Percentiles rank a stretch among this genome's conserved stretches.
Evolutionary conservation across 2,113 vertebrate genomes (phyloP).

Genomic region (Trinectes maculatus): DNA sequence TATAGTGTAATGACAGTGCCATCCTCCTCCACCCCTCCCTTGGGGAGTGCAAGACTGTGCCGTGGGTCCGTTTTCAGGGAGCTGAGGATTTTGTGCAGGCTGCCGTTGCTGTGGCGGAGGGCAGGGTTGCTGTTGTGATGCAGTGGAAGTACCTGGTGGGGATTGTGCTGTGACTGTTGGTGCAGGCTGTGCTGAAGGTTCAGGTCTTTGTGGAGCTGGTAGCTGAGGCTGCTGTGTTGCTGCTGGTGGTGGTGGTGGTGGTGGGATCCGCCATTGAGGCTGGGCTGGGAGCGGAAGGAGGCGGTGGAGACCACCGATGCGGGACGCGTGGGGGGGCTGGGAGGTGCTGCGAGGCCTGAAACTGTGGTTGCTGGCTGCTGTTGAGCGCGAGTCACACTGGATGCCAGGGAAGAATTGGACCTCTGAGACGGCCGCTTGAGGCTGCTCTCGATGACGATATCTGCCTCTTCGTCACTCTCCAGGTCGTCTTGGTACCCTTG

Average conservation of each 20-base stretch:
- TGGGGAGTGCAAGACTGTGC: constrained; percentile 92
- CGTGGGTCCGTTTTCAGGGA: constrained; percentile 92
- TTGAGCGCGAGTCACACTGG: constrained; percentile 63
- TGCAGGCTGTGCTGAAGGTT: constrained; percentile 74
- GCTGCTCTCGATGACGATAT: constrained; percentile 93
- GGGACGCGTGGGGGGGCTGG: constrained; percentile 77
- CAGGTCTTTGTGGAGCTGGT: constrained; percentile 88
- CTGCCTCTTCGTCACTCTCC: constrained; percentile 94
- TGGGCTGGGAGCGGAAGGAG: constrained; percentile 84
- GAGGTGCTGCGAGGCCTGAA: constrained; percentile 47
- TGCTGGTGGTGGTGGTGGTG: constrained; percentile 63
- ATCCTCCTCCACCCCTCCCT: constrained; percentile 94
- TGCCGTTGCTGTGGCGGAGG: constrained; percentile 90
- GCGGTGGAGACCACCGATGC: constrained; percentile 81
- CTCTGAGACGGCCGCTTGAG: constrained; percentile 84
- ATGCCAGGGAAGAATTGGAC: constrained; percentile 76
- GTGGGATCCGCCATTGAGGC: constrained; percentile 84
- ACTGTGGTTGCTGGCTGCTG: constrained; percentile 37
- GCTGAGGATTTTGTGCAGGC: constrained; percentile 92
- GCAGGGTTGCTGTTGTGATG: constrained; percentile 80
- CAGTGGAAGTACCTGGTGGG: constrained; percentile 55
- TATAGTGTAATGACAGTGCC: constrained; percentile 97
- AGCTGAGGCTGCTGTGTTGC: constrained; percentile 79
- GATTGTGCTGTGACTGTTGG: constrained; percentile 72
- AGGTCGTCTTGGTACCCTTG: constrained; percentile 91